Conservation (phyloP, 53 echinoderm and acorn worm species). For the Luidia sarsii region DNA sequence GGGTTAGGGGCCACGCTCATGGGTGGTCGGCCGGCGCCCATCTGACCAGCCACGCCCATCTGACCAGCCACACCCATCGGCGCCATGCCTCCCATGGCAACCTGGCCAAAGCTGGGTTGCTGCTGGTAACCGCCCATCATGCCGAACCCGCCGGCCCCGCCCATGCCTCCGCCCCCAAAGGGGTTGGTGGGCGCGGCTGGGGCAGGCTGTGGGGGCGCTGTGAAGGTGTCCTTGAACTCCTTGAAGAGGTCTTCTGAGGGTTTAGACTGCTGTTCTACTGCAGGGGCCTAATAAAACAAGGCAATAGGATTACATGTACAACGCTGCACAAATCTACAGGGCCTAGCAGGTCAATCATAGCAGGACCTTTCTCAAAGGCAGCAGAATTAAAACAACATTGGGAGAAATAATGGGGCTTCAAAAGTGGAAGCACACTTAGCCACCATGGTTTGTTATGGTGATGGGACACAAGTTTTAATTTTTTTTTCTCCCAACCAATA, state of each 20-base stretch:
- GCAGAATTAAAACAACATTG: no score
- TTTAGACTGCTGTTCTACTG: slow-evolving; percentile 26
- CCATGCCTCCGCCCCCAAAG: slow-evolving; percentile 37
- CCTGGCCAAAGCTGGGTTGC: slow-evolving; percentile 39
- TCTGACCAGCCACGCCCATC: slow-evolving; percentile 48
- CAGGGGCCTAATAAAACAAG: background rate
- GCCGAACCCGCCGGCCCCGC: slow-evolving; percentile 42
- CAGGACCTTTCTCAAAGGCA: no score
- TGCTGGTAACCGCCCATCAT: slow-evolving; percentile 47
- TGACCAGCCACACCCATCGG: slow-evolving; percentile 43
- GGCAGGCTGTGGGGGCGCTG: slow-evolving; percentile 47
- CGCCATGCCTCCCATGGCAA: slow-evolving; percentile 20
- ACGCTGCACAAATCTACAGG: no score
- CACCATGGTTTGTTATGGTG: no score
- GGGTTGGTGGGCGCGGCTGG: slow-evolving; percentile 53
- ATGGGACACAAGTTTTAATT: no score
- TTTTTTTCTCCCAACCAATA: no score
- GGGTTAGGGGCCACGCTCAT: slow-evolving; percentile 17
- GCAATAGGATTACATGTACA: background rate
- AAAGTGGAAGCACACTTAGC: no score
- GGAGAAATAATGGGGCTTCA: no score
- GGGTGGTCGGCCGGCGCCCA: slow-evolving; percentile 14
- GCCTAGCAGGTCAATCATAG: no score
- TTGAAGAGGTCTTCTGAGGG: slow-evolving; percentile 89
- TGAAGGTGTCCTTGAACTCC: slow-evolving; percentile 91